Conservation (phyloP, 2,797 vertebrate species). For the Crax fasciolata region DNA sequence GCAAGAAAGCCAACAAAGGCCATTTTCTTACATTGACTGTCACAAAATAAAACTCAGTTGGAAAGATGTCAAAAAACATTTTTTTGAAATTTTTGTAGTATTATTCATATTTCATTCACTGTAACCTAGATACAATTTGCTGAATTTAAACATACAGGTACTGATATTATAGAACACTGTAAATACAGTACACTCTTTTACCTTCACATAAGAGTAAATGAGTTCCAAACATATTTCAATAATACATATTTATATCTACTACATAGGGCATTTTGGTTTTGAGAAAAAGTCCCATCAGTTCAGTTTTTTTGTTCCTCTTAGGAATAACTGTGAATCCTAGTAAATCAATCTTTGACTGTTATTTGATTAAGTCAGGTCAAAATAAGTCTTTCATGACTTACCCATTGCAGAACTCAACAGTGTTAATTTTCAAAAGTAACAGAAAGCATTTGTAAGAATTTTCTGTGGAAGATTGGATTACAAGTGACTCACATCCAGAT, state of each 20-base stretch:
- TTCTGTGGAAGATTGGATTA: neutral
- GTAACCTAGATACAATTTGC: conserved; percentile 10
- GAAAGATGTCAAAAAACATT: conserved; percentile 12
- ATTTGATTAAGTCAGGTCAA: neutral
- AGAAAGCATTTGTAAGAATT: neutral
- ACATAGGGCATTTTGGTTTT: neutral
- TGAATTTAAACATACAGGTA: neutral
- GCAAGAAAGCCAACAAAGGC: neutral
- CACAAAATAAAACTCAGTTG: neutral
- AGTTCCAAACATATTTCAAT: neutral
- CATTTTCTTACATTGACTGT: neutral
- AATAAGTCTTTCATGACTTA: neutral
- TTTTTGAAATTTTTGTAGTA: neutral
- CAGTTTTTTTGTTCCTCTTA: neutral
- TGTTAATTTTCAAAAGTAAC: neutral
- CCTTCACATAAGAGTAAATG: neutral
- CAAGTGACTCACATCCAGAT: neutral
- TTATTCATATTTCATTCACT: neutral
- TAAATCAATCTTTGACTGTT: neutral
- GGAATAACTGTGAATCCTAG: neutral
- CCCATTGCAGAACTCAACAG: neutral
- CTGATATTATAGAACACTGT: neutral
- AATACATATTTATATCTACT: neutral
- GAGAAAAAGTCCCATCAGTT: neutral
- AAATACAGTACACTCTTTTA: neutral